A percentile compares a stretch with the other conserved stretches of the same genome.
These are phyloP conservation scores for Trissolcus brochymenae DNA, from an alignment of 2,888 invertebrate genomes.

Conservation along the genomic window DNA sequence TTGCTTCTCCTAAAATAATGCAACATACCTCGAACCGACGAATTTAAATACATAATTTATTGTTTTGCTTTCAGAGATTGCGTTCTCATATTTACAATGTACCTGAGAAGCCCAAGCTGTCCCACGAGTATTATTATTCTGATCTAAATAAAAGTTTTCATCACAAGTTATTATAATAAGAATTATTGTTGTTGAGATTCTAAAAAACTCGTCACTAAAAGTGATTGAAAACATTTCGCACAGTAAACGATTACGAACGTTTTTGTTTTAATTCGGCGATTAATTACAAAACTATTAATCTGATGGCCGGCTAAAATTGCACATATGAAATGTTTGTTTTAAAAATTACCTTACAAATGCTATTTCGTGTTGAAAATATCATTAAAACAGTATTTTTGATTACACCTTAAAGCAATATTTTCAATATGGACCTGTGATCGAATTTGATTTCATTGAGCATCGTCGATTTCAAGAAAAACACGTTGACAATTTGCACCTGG, in stretches of 20 bases:
- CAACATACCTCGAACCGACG: neutral
- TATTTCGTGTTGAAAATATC: constrained; percentile 8
- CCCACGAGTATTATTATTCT: too few species aligned
- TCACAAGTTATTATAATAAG: too few species aligned
- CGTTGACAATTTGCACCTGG: too few species aligned
- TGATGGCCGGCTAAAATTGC: constrained; percentile 28
- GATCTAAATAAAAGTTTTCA: too few species aligned
- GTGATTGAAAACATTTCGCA: too few species aligned
- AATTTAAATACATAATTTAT: constrained; percentile 30
- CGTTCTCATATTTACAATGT: constrained; percentile 39
- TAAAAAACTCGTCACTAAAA: neutral
- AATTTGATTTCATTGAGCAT: constrained; percentile 49
- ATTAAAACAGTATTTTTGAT: constrained; percentile 26
- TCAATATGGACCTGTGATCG: too few species aligned
- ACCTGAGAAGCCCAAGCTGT: constrained; percentile 19
- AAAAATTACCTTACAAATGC: constrained; percentile 23
- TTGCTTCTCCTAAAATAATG: constrained; percentile 34
- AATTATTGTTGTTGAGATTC: constrained; percentile 1
- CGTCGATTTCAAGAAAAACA: constrained; percentile 1
- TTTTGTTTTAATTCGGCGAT: too few species aligned
- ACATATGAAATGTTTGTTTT: constrained; percentile 31
- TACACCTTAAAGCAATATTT: constrained; percentile 12
- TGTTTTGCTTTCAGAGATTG: constrained; percentile 26
- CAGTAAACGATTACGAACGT: too few species aligned
- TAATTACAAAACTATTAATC: constrained; percentile 27